Percentiles rank a stretch among this genome's conserved stretches.
phyloP scores from a whole-genome alignment of 2,888 invertebrate genomes.

The Eupithecia exiguata region DNA sequence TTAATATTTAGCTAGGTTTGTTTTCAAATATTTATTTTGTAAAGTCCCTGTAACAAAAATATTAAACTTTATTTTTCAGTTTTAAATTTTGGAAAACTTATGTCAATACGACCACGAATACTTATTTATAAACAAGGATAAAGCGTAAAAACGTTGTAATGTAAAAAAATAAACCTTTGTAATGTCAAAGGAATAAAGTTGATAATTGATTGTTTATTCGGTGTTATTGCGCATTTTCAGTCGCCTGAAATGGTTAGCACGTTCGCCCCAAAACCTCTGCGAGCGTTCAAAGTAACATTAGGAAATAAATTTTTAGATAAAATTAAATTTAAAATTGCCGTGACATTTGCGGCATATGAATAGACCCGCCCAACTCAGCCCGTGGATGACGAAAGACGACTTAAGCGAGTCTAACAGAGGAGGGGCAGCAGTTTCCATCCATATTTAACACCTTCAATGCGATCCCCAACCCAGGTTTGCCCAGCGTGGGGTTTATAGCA shows the following conservation, averaged over 20 bases:
- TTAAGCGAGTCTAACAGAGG: no score
- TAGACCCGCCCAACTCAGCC: no score
- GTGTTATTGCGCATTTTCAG: conserved; percentile 31
- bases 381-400: no score
- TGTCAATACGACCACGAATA: not conserved
- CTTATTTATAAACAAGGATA: conserved; percentile 21
- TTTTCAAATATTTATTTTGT: no score
- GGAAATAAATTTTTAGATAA: not conserved
- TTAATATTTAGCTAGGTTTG: no score
- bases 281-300: conserved; percentile 1
- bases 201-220: conserved; percentile 24
- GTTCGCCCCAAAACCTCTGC: conserved; percentile 37
- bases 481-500: no score
- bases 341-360: no score
- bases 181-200: conserved; percentile 16
- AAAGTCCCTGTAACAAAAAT: no score
- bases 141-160: conserved; percentile 3
- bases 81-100: not conserved
- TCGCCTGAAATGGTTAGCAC: conserved; percentile 47
- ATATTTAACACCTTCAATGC: no score
- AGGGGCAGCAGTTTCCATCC: no score
- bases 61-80: no score
- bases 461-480: no score
- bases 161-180: conserved; percentile 9
- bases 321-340: not conserved